These are phyloP conservation scores for Acromyrmex charruanus DNA, from an alignment of 1,140 invertebrate species.

Conservation along the genomic window DNA sequence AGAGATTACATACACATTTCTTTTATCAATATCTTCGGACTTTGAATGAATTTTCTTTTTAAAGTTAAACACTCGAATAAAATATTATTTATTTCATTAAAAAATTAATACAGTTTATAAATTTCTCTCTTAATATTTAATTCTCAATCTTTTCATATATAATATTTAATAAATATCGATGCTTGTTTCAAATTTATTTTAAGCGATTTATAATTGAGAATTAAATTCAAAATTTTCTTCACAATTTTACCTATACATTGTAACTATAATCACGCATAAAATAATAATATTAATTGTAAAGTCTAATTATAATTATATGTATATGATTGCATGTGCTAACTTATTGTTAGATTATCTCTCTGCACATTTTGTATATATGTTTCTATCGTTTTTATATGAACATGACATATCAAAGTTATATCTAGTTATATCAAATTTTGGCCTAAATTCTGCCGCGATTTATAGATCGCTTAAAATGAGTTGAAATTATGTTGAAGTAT, in stretches of 20 bases:
- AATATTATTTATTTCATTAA: constrained; percentile 16
- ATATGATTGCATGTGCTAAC: neutral
- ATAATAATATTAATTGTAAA: constrained; percentile 9
- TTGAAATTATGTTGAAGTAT: neutral
- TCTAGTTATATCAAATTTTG: neutral
- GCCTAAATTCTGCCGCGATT: neutral
- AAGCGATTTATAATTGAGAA: neutral
- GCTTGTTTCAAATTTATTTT: neutral
- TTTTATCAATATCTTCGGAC: constrained; percentile 1
- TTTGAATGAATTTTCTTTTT: neutral
- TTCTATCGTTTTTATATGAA: neutral
- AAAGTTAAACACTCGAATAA: neutral
- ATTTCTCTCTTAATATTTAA: neutral
- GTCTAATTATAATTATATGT: neutral
- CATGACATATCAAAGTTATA: neutral
- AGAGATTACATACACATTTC: neutral
- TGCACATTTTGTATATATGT: neutral
- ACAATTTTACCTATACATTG: neutral
- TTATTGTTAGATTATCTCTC: neutral
- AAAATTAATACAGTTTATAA: neutral
- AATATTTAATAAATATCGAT: neutral
- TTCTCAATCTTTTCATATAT: neutral
- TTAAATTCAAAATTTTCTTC: neutral
- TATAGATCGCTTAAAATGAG: neutral
- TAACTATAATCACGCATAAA: neutral